Evolutionary conservation across 2,888 invertebrate species (phyloP), one percentile per base, ranked within the genome.

Genomic region (Callyntrura guangdongensis): DNA sequence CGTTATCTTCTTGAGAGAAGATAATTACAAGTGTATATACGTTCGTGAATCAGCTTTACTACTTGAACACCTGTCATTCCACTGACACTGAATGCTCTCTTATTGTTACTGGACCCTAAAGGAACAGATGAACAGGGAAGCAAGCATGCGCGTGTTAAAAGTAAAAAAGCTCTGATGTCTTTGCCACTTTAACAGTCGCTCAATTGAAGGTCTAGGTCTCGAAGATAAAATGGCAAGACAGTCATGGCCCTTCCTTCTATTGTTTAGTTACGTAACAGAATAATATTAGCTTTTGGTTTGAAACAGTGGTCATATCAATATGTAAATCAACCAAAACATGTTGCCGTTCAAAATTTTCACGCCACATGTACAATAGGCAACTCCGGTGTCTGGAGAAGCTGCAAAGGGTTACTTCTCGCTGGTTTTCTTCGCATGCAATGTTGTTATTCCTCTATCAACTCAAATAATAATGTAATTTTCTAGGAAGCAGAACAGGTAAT

Each of bases 171-270:
- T 0, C 1, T 67, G 47, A 17, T n/a, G 22, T 45, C 20, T n/a
- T 47, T 45, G 27, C 36, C 20, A 82, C 17, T 27, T 6, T 14
- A 64, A 22, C 14, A 81, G 49, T 53, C 61, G 67, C 67, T 45
- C n/a, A 72, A 12, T 84, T 89, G 89, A 89, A 89, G 85, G 89
- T 89, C 90, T 90, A 90, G 90, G 82, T 90, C 90, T 86, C 47
- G n/a, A 69, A 47, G 45, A 77, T 84, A 64, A 83, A 89, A 89
- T 89, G 82, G 82, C 88, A 88, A 59, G 88, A 79, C 53, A 74
- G 6, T 2, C 89, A 84, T 61, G 77, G 49, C 20, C 84, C 83
- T 83, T 83, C 49, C 12, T 20, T 79, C 53, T 81, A 27, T 69
- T 6, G 36, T 8, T n/a, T 14, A 47, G 45, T 89, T 89, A 17